These are phyloP conservation scores for Stenotaenia linearis DNA, from an alignment of 2,888 invertebrate species.

Conservation along the genomic window DNA sequence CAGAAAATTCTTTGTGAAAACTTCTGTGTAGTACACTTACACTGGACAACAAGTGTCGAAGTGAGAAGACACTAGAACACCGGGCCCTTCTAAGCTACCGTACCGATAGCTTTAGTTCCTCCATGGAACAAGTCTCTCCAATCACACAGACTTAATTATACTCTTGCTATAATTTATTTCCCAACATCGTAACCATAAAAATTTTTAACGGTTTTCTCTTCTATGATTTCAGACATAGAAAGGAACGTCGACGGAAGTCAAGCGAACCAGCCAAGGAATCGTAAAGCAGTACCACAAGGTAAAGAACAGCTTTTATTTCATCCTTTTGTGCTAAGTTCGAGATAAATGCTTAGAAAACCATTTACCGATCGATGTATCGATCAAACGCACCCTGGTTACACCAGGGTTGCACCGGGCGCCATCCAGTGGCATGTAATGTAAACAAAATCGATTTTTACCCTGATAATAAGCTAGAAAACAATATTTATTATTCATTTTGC, in stretches of 20 bases:
- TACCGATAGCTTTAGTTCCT: too few species aligned
- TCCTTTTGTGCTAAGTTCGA: not conserved
- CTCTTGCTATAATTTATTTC: too few species aligned
- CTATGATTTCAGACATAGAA: not conserved
- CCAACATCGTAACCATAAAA: too few species aligned
- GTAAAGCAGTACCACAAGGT: not conserved
- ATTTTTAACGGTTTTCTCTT: not conserved
- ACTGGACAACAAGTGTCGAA: too few species aligned
- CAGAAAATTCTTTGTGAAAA: too few species aligned
- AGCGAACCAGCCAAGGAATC: not conserved
- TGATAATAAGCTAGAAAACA: too few species aligned
- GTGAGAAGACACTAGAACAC: too few species aligned
- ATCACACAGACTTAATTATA: too few species aligned
- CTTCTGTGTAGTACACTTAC: too few species aligned
- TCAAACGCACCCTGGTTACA: not conserved
- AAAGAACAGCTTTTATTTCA: not conserved
- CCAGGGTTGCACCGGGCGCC: not conserved
- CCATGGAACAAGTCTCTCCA: too few species aligned
- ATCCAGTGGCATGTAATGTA: not conserved
- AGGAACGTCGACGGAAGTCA: constrained; percentile 11
- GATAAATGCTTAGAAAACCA: not conserved
- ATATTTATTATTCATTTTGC: too few species aligned
- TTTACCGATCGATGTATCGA: not conserved
- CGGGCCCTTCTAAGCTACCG: too few species aligned
- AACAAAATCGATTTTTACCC: not conserved